These are phyloP conservation scores for Sternotherus odoratus DNA, from an alignment of 2,797 vertebrate species.

Conservation along the genomic window DNA sequence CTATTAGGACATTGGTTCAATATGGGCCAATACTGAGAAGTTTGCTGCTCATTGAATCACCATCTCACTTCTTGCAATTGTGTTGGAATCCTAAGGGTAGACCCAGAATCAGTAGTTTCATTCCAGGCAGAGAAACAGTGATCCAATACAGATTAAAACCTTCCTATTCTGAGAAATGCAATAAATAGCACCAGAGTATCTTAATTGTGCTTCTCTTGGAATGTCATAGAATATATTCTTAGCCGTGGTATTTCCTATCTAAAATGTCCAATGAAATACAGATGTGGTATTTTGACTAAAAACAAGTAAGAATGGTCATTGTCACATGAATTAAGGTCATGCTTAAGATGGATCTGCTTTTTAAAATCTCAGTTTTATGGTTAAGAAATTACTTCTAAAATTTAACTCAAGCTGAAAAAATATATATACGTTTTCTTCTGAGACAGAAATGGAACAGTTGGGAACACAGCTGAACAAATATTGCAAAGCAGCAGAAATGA, in stretches of 20 bases:
- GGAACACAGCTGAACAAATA: not conserved
- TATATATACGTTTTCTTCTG: constrained; percentile 31
- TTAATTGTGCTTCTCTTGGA: constrained; percentile 43
- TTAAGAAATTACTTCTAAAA: constrained; percentile 45
- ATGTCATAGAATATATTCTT: constrained; percentile 15
- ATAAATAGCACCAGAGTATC: constrained; percentile 19
- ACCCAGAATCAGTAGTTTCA: constrained; percentile 9
- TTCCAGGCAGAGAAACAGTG: not conserved
- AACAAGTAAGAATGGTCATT: not conserved
- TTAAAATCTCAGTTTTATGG: constrained; percentile 10
- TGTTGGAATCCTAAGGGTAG: not conserved
- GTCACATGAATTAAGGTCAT: not conserved
- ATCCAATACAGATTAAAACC: not conserved
- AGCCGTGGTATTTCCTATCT: constrained; percentile 41
- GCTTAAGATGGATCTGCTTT: constrained; percentile 9
- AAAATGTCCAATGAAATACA: constrained; percentile 11
- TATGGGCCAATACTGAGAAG: not conserved
- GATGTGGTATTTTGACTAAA: constrained; percentile 36
- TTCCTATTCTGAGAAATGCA: not conserved
- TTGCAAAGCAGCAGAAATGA: constrained; percentile 9
- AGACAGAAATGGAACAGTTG: not conserved
- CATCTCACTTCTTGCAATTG: not conserved
- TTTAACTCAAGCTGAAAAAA: constrained; percentile 25
- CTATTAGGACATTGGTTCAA: not conserved
- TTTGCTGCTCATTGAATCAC: not conserved